Evolutionary conservation across 2,113 vertebrate species (phyloP).

Genomic region (Perca schrenkii): DNA sequence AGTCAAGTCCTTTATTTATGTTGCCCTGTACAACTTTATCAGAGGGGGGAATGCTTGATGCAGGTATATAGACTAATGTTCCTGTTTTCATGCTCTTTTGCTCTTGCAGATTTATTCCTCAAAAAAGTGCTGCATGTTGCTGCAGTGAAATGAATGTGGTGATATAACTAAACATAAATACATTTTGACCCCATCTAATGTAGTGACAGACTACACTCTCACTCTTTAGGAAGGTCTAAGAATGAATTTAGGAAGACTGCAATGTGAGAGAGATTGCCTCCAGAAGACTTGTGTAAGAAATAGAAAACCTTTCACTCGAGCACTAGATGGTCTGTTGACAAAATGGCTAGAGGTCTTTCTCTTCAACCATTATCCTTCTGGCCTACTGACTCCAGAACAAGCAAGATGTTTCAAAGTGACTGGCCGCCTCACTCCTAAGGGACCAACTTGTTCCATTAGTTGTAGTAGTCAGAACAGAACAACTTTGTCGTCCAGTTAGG

Average conservation of each 20-base stretch:
- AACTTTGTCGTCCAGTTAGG: constrained; percentile 49
- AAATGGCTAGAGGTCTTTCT: constrained; percentile 49
- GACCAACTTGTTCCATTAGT: constrained; percentile 47
- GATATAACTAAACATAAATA: neutral
- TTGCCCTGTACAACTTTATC: constrained; percentile 62
- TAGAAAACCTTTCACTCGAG: constrained; percentile 12
- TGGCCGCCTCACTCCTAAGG: constrained; percentile 23
- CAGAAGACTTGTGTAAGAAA: neutral
- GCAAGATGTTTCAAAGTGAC: constrained; percentile 41
- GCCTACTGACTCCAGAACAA: constrained; percentile 51
- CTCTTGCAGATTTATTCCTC: neutral
- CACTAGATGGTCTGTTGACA: constrained; percentile 30
- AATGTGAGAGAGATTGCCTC: neutral
- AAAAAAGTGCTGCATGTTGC: neutral
- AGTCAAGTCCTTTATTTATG: constrained; percentile 77
- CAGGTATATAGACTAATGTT: constrained; percentile 6
- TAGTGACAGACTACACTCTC: neutral
- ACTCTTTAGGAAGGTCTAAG: neutral
- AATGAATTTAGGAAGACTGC: neutral
- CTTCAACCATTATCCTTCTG: constrained; percentile 36
- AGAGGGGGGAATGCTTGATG: constrained; percentile 43
- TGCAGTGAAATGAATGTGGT: neutral
- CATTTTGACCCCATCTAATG: neutral
- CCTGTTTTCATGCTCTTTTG: neutral
- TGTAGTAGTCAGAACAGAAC: constrained; percentile 40